Percentiles rank a stretch among this genome's conserved stretches.
phyloP scores from a whole-genome alignment of 2,888 invertebrate species.

The Lasioglossum malachurum region DNA sequence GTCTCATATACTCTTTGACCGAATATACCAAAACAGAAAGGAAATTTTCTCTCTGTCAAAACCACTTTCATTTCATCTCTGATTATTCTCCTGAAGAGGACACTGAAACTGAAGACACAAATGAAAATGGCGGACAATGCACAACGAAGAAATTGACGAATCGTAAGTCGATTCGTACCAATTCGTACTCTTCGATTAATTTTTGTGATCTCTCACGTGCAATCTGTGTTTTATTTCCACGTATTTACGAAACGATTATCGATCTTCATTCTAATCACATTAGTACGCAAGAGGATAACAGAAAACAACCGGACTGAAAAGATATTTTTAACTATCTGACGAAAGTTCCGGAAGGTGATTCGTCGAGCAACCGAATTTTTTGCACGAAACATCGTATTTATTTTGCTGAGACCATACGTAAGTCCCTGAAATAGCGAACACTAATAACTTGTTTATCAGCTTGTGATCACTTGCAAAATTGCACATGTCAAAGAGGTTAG shows the following conservation, averaged over 20 bases:
- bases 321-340: constrained; percentile 40
- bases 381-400: constrained; percentile 25
- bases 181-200: constrained; percentile 21
- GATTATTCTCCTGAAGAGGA: constrained; percentile 9
- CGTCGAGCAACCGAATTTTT: constrained; percentile 46
- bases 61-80: not conserved
- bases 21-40: too few relatives aligned
- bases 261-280: not conserved
- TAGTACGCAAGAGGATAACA: not conserved
- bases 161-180: constrained; percentile 33
- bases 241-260: constrained; percentile 13
- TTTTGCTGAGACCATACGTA: constrained; percentile 47
- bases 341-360: constrained; percentile 66
- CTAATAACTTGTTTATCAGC: constrained; percentile 4
- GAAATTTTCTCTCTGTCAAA: too few relatives aligned
- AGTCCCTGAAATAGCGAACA: constrained; percentile 38
- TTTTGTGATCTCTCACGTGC: constrained; percentile 15
- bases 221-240: constrained; percentile 6
- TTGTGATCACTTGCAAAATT: not conserved
- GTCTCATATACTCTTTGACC: too few relatives aligned
- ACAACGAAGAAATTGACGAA: constrained; percentile 48
- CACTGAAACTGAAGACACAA: not conserved
- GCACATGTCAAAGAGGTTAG: constrained; percentile 45
- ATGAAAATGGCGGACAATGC: constrained; percentile 41
- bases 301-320: not conserved